These are phyloP conservation scores for Muricea muricata DNA, from an alignment of 92 coral and sea anemone genomes.

Conservation along the genomic window DNA sequence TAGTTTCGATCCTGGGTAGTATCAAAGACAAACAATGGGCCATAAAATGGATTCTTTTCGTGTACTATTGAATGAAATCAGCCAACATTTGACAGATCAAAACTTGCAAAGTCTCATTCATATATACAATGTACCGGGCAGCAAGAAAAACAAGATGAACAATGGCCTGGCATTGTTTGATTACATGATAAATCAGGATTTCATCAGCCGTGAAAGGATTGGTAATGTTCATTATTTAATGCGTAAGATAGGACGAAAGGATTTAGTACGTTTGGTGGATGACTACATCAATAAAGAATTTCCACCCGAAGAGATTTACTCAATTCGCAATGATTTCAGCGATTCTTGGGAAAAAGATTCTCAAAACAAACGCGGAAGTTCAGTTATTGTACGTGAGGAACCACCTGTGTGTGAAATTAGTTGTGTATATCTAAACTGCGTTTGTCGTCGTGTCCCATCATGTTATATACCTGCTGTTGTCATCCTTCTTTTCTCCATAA, in stretches of 20 bases:
- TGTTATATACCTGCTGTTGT: slow-evolving; percentile 20
- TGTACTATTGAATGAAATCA: slow-evolving; percentile 76
- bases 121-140: slow-evolving; percentile 70
- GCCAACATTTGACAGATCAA: slow-evolving; percentile 63
- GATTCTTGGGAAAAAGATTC: background rate
- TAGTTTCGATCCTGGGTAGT: no score
- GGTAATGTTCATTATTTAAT: slow-evolving; percentile 61
- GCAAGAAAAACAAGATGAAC: slow-evolving; percentile 56
- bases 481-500: slow-evolving; percentile 9
- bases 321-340: slow-evolving; percentile 6
- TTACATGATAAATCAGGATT: slow-evolving; percentile 67
- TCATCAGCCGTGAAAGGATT: slow-evolving; percentile 71
- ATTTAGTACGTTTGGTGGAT: slow-evolving; percentile 68
- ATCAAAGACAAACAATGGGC: no score
- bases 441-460: slow-evolving; percentile 48
- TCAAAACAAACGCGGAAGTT: background rate
- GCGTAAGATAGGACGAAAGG: slow-evolving; percentile 69
- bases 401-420: slow-evolving; percentile 26
- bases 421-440: slow-evolving; percentile 61
- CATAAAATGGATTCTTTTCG: slow-evolving; percentile 69
- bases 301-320: slow-evolving; percentile 33
- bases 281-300: slow-evolving; percentile 54
- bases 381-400: background rate
- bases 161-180: slow-evolving; percentile 73
- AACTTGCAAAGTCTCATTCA: slow-evolving; percentile 75